A percentile compares a stretch with the other conserved stretches of the same genome.
These are phyloP conservation scores for Leptestheria dahalacensis DNA, from an alignment of 1,140 invertebrate species.

Conservation along the genomic window DNA sequence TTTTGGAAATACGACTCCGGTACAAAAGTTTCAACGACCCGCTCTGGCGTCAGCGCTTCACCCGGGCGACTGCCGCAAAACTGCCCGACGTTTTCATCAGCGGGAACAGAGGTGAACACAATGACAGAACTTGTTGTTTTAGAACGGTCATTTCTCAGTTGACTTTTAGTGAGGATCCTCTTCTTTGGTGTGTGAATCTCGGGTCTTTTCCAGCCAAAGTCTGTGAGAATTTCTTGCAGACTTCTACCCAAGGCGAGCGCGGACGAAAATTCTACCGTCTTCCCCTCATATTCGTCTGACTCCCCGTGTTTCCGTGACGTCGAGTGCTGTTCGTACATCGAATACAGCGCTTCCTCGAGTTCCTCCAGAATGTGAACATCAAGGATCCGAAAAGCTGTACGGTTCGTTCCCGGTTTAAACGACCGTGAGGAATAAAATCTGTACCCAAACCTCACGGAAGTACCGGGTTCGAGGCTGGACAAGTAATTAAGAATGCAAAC, in stretches of 20 bases:
- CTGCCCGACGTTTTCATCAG: neutral
- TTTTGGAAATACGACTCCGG: neutral
- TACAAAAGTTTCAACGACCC: neutral
- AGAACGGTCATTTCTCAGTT: neutral
- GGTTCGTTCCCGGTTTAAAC: neutral
- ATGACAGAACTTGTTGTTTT: neutral
- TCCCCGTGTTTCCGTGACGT: neutral
- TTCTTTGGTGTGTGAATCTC: neutral
- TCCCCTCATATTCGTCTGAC: neutral
- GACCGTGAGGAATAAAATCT: neutral
- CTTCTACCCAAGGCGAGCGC: neutral
- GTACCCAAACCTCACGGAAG: neutral
- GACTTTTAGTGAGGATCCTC: neutral
- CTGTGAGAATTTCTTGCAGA: neutral
- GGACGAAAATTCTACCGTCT: neutral
- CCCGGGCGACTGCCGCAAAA: neutral
- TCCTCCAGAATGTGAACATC: neutral
- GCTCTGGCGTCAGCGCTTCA: neutral
- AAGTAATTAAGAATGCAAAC: neutral
- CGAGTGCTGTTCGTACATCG: neutral
- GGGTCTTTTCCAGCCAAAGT: conserved; percentile 1
- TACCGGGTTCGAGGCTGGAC: neutral
- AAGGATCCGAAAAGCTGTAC: neutral
- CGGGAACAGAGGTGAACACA: conserved; percentile 1
- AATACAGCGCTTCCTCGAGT: conserved; percentile 3